A percentile compares a stretch with the other conserved stretches of the same genome.
Conservation (phyloP, 2,888 invertebrate species). For the Lamproptera curius region DNA sequence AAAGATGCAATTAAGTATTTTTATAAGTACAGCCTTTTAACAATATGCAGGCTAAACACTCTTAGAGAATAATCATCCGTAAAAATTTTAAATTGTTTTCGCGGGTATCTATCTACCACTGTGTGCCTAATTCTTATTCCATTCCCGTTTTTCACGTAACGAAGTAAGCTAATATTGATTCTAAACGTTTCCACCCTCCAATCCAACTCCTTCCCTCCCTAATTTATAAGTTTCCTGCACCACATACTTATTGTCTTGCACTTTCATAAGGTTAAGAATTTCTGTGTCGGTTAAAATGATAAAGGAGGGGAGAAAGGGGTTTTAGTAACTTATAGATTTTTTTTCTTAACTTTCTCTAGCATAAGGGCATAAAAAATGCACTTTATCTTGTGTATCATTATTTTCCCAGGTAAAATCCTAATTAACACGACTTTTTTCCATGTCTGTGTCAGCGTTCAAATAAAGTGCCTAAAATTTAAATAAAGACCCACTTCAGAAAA, state of each 20-base stretch:
- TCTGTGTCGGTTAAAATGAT: slow-evolving; percentile 37
- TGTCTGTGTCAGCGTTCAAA: background rate
- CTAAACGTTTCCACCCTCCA: slow-evolving; percentile 32
- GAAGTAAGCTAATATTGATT: slow-evolving; percentile 51
- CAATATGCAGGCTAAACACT: too few species aligned
- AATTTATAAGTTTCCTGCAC: slow-evolving; percentile 18
- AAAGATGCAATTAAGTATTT: too few species aligned
- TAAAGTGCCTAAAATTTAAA: background rate
- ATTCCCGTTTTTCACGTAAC: slow-evolving; percentile 36
- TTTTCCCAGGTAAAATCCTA: background rate
- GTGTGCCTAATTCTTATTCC: slow-evolving; percentile 43
- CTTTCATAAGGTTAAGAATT: slow-evolving; percentile 29
- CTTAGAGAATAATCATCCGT: too few species aligned
- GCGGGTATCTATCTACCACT: slow-evolving; percentile 14
- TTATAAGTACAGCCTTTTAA: too few species aligned
- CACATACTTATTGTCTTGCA: slow-evolving; percentile 19
- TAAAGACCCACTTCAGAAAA: background rate
- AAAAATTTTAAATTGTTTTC: slow-evolving; percentile 21
- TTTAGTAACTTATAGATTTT: too few species aligned
- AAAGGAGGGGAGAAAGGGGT: slow-evolving; percentile 39
- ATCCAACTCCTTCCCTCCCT: slow-evolving; percentile 18
- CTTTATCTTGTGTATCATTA: slow-evolving; percentile 25
- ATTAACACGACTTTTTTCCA: background rate
- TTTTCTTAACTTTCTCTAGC: too few species aligned
- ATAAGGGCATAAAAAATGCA: too few species aligned